Conservation (phyloP, 1,140 invertebrate genomes). For the Eumaeus atala region DNA sequence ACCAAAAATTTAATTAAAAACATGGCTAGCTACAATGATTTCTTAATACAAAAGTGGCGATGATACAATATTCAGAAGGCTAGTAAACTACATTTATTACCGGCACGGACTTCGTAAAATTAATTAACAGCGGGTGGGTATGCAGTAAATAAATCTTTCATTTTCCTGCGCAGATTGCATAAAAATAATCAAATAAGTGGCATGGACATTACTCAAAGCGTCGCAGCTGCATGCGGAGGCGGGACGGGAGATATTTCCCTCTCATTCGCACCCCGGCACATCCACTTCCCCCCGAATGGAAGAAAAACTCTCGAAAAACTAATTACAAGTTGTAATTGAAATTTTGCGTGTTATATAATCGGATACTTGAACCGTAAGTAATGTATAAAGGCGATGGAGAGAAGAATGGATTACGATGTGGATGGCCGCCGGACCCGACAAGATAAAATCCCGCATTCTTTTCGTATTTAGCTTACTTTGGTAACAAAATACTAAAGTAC, state of each 20-base stretch:
- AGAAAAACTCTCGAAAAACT: constrained; percentile 76
- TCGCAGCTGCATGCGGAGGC: constrained; percentile 43
- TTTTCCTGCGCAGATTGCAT: constrained; percentile 69
- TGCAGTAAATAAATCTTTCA: constrained; percentile 66
- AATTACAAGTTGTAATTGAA: constrained; percentile 77
- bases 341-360: constrained; percentile 77
- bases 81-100: constrained; percentile 30
- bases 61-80: constrained; percentile 29
- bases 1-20: constrained; percentile 2
- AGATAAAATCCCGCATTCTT: constrained; percentile 16
- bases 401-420: constrained; percentile 51
- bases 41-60: constrained; percentile 12
- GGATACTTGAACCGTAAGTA: constrained; percentile 74
- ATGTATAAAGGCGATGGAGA: constrained; percentile 67
- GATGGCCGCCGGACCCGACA: constrained; percentile 26
- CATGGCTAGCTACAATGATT: background rate
- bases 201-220: constrained; percentile 66
- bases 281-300: constrained; percentile 64
- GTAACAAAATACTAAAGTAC: constrained; percentile 7
- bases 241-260: constrained; percentile 27
- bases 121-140: constrained; percentile 61
- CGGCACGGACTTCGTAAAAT: constrained; percentile 50
- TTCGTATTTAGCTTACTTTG: constrained; percentile 8
- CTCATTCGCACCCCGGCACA: constrained; percentile 37
- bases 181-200: constrained; percentile 72